Conservation (phyloP, 2,113 vertebrate species). For the Syngnathoides biaculeatus region DNA sequence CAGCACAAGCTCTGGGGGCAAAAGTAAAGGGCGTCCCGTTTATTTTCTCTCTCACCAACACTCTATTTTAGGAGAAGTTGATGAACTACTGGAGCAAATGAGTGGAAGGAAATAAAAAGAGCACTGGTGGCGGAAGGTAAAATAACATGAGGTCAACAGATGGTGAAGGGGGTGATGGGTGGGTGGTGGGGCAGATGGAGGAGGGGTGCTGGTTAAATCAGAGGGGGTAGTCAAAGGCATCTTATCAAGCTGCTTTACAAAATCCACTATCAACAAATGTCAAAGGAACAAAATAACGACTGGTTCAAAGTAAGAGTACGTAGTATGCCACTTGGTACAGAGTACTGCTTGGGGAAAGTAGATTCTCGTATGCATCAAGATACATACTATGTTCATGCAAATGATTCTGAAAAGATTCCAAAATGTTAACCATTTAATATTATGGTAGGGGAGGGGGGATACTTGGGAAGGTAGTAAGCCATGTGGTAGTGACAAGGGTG, state of each 20-base stretch:
- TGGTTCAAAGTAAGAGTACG: not conserved
- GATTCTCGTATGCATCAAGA: no score
- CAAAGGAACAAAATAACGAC: not conserved
- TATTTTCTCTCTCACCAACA: conserved; percentile 46
- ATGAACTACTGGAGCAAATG: conserved; percentile 45
- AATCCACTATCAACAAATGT: not conserved
- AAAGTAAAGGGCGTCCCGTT: conserved; percentile 55
- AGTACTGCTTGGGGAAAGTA: no score
- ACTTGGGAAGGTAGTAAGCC: no score
- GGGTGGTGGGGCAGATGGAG: conserved; percentile 1
- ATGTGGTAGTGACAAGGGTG: no score
- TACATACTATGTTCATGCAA: no score
- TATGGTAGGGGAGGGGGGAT: no score
- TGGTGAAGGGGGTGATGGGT: conserved; percentile 47
- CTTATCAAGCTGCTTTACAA: conserved; percentile 21
- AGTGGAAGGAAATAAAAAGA: conserved; percentile 13
- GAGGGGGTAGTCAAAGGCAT: conserved; percentile 35
- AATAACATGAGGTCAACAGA: conserved; percentile 72
- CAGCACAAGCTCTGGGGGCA: conserved; percentile 28
- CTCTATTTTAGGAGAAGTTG: conserved; percentile 66
- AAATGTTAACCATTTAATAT: no score
- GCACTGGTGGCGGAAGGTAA: conserved; percentile 52
- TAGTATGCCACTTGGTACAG: no score
- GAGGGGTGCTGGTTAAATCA: conserved; percentile 39
- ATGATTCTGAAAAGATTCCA: no score